phyloP scores from a whole-genome alignment of 2,113 vertebrate species.

The Macrotis lagotis region DNA sequence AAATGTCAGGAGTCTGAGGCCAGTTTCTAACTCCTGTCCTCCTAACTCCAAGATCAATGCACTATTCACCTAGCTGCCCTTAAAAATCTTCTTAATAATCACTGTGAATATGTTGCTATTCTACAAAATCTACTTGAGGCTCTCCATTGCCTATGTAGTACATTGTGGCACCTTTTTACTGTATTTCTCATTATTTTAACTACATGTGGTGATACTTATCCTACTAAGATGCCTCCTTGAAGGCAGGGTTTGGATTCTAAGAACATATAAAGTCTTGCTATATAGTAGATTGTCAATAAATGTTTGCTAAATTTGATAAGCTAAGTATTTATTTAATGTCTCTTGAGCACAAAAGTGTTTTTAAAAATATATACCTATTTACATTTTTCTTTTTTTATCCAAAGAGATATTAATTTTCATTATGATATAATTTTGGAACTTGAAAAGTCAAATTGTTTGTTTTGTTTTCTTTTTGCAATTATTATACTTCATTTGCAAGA shows the following conservation, averaged over 20 bases:
- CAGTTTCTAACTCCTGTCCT: no score
- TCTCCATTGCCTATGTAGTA: no score
- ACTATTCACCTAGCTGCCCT: no score
- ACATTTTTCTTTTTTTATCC: not conserved
- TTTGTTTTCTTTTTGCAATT: constrained; percentile 13
- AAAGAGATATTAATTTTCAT: no score
- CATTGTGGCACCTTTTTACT: no score
- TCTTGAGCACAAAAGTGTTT: not conserved
- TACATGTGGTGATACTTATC: not conserved
- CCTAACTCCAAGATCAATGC: no score
- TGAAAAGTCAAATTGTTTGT: not conserved
- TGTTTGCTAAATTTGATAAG: constrained; percentile 38
- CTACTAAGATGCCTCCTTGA: not conserved
- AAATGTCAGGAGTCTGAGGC: no score
- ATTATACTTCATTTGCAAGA: not conserved
- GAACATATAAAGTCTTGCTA: not conserved
- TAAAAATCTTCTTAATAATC: no score
- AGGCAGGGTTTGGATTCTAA: not conserved
- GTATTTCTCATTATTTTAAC: no score
- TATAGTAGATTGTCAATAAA: not conserved
- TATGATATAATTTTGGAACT: no score
- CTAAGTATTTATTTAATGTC: not conserved
- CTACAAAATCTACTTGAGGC: no score
- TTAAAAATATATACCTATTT: not conserved
- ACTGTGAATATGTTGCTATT: no score